Conservation (phyloP, 2,797 vertebrate genomes). For the Eulemur albifrons region DNA sequence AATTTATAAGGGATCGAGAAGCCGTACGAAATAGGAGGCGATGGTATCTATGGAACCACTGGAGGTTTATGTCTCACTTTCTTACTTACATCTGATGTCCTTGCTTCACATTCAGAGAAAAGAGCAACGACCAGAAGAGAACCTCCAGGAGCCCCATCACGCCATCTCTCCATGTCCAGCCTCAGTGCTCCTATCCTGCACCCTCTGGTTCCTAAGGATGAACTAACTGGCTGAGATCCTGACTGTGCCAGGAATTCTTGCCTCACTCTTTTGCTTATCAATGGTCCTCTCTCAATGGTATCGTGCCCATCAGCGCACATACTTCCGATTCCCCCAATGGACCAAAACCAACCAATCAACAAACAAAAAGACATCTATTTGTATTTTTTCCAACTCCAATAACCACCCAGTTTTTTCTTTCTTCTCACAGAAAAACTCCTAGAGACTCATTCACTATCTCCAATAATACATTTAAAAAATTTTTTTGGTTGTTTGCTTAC, state of each 20-base stretch:
- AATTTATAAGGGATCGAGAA: neutral
- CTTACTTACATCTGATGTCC: too few species aligned
- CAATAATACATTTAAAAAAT: rapidly evolving
- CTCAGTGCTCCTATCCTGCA: rapidly evolving
- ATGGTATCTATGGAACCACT: rapidly evolving
- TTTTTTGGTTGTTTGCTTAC: neutral
- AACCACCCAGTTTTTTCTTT: neutral
- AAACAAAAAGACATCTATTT: neutral
- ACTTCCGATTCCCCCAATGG: neutral
- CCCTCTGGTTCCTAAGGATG: neutral
- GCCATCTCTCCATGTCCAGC: rapidly evolving
- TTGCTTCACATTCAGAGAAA: neutral
- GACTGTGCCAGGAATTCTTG: too few species aligned
- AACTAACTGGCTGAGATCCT: too few species aligned
- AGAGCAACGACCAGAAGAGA: neutral
- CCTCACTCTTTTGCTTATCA: neutral
- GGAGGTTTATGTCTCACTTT: too few species aligned
- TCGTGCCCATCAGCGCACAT: rapidly evolving
- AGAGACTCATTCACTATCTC: too few species aligned
- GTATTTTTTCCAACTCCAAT: rapidly evolving
- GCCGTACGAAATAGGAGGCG: rapidly evolving
- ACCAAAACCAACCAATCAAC: neutral
- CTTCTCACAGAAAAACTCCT: neutral
- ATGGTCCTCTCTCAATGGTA: too few species aligned
- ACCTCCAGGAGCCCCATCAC: rapidly evolving